Base-by-base conservation (phyloP, 2,797 vertebrate species). In the Semotilus atromaculatus region DNA sequence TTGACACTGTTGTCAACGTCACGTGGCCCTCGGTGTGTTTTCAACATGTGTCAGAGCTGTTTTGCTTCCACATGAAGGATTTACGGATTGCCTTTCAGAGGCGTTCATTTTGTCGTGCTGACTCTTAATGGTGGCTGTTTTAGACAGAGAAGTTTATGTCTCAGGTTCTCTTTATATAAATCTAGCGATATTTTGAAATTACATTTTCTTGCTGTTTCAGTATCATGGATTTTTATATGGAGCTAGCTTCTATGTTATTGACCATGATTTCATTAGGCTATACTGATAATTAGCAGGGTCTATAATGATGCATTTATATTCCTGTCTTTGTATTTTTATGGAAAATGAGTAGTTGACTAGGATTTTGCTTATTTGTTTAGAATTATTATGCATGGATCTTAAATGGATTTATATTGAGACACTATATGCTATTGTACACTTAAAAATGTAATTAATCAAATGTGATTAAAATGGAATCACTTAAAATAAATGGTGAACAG, bases 71-170 rank as follows among this genome's bases (percentile, higher is more conserved):
- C 2, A 14, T 14, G 55, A 23, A 79, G 48, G 48, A 64, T 81
- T 74, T 82, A 71, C 10, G 64, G 48, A 67, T 73, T 66, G 21
- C 1, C 10, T 58, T 58, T 70, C 66, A 75, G 45, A 51, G 7
- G 40, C 80, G n/a, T 80, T 51, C 55, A 21, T 84, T 2, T 87
- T 67, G 88, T 74, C 78, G 29, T 62, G 55, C 45, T 45, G 68
- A 51, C 48, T 45, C 16, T 7, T 48, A 85, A 71, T 85, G 88
- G 73, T 77, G 77, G 53, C 43, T 75, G 16, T 85, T 48, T 83
- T 10, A 19, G 43, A 71, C 5, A 67, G 38, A 29, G 7, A 36
- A 55, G 38, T 86, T 75, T 18, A 60, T 16, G 5, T 40, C n/a
- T 67, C 4, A 29, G 31, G 11, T 11, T 81, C 43, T 58, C 34